Evolutionary conservation across 2,113 vertebrate species (phyloP).

Genomic region (Symphodus melops): DNA sequence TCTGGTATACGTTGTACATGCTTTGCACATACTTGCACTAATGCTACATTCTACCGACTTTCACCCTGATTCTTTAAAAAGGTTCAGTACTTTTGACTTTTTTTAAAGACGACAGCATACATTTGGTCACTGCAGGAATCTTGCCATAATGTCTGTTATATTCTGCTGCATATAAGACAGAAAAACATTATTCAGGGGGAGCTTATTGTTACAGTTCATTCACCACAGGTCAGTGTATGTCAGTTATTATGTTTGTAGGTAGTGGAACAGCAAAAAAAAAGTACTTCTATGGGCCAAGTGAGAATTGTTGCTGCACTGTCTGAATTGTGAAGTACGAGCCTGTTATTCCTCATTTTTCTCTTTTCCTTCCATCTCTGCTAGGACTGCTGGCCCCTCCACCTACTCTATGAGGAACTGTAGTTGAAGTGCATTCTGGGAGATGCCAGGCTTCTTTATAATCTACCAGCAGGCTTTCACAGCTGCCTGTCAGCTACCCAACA

Average conservation of each 20-base stretch:
- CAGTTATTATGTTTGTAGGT: not conserved
- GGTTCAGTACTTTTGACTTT: not conserved
- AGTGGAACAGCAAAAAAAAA: conserved; percentile 2
- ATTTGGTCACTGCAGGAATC: conserved; percentile 10
- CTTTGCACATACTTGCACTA: not conserved
- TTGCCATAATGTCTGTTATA: not conserved
- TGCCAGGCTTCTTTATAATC: conserved; percentile 68
- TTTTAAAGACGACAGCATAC: conserved; percentile 26
- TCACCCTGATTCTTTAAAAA: not conserved
- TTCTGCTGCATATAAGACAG: not conserved
- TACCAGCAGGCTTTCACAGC: conserved; percentile 68
- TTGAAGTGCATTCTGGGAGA: conserved; percentile 68
- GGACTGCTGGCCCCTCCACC: conserved; percentile 4
- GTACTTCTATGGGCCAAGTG: not conserved
- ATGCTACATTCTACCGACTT: not conserved
- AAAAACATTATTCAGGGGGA: not conserved
- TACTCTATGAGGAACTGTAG: conserved; percentile 37
- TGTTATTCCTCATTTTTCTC: not conserved
- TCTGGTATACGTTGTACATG: not conserved
- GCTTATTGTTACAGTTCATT: not conserved
- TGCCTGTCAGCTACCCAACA: conserved; percentile 60
- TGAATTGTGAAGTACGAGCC: not conserved
- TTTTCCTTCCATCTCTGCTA: not conserved
- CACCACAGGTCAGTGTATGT: not conserved
- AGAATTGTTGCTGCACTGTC: not conserved